These are phyloP conservation scores for Formica selysi DNA, from an alignment of 1,140 invertebrate genomes.

Conservation along the genomic window DNA sequence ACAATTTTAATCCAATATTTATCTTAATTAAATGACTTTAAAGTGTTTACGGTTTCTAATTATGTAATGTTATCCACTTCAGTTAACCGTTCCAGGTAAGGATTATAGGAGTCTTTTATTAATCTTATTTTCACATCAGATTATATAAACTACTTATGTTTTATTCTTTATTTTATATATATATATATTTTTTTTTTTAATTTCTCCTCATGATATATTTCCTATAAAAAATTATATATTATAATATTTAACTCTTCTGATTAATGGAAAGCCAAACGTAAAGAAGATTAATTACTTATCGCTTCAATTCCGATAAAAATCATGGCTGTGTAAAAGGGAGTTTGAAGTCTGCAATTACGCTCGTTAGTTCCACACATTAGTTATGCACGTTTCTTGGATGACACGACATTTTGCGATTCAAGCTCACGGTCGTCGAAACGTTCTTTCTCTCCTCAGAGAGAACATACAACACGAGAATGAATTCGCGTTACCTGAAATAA, in stretches of 20 bases:
- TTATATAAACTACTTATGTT: neutral
- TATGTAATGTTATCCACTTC: neutral
- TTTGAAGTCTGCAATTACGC: neutral
- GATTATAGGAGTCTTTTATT: neutral
- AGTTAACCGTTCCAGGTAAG: neutral
- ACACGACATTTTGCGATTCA: constrained; percentile 36
- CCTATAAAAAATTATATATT: neutral
- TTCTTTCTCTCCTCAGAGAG: neutral
- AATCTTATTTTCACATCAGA: neutral
- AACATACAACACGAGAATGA: neutral
- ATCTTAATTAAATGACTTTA: neutral
- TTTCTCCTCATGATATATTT: neutral
- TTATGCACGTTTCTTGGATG: constrained; percentile 29
- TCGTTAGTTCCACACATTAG: neutral
- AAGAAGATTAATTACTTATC: neutral
- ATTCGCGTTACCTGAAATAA: constrained; percentile 29
- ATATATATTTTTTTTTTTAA: neutral
- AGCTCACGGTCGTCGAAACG: constrained; percentile 55
- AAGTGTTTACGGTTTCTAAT: neutral
- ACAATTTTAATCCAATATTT: neutral
- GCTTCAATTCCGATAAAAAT: neutral
- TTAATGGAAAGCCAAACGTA: neutral
- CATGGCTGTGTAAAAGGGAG: neutral
- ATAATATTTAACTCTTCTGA: neutral
- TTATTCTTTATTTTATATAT: neutral